Evolutionary conservation across 2,888 invertebrate species (phyloP), one percentile per base, ranked within the genome.

Genomic region (Octodonta nipae): DNA sequence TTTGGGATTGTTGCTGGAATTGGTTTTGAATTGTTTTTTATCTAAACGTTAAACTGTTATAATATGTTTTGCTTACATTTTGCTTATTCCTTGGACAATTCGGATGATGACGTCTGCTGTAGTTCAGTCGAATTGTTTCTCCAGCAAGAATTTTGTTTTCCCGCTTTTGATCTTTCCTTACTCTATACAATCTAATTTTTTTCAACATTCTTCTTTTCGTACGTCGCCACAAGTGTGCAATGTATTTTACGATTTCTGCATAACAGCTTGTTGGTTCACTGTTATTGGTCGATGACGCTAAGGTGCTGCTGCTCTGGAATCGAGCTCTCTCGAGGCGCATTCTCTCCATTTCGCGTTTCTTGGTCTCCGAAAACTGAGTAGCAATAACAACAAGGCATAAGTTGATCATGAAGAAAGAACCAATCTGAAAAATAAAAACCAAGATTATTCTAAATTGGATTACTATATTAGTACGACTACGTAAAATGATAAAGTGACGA

Each of bases 321-420:
- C 89, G 72, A 15, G 93, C 93, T 30, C 98, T 68, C 60, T 99
- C 98, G 51, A 87, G 79, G 33, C 93, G 68, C 96, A 99, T 99
- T 40, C 96, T 71, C 64, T 98, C 98, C 81, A 96, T 95, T 66
- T 99, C 98, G 5, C 98, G 78, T 61, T 98, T 95, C 66, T 99
- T 99, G 16, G 98, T 99, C 67, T 98, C 98, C 39, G 92, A 88
- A 65, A 99, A 99, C 64, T 99, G 98, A 11, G 98, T 99, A 35
- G 98, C 98, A 60, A 99, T 99, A 53, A 99, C 98, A 69, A 99
- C 98, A 57, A 99, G 75, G 73, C 98, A 99, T 50, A 99, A 77
- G 69, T 99, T 99, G 67, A 99, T 98, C 98, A 99, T 98, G 71
- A 99, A 99, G 71, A 99, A 99, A 38, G 98, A 96, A 46, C 98